Evolutionary conservation across 2,888 invertebrate genomes (phyloP).

Genomic region (Hemithea aestivaria): DNA sequence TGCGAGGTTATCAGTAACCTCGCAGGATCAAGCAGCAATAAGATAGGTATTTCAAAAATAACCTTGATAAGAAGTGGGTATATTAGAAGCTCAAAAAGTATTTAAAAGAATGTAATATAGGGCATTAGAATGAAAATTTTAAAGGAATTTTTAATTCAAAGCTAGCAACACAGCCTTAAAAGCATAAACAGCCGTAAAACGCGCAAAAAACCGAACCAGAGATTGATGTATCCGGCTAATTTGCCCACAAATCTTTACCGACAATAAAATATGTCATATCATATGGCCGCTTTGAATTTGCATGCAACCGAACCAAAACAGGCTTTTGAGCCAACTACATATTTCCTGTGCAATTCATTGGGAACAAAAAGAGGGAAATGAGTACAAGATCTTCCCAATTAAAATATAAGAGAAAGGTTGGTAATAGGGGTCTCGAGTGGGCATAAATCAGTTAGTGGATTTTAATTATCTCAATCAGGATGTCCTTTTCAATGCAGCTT

Average conservation of each 20-base stretch:
- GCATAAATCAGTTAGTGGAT: slow-evolving; percentile 55
- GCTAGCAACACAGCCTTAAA: slow-evolving; percentile 13
- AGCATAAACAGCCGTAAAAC: slow-evolving; percentile 13
- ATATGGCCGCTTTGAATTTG: slow-evolving; percentile 54
- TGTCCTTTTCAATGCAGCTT: slow-evolving; percentile 45
- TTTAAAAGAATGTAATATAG: too few relatives aligned
- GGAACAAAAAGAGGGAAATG: slow-evolving; percentile 58
- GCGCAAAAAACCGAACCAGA: slow-evolving; percentile 34
- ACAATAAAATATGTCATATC: slow-evolving; percentile 76
- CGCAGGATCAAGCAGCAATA: too few relatives aligned
- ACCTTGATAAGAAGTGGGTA: too few relatives aligned
- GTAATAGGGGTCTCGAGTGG: slow-evolving; percentile 62
- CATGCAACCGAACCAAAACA: slow-evolving; percentile 65
- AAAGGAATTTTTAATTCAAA: too few relatives aligned
- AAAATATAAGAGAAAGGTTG: slow-evolving; percentile 58
- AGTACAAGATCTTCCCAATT: slow-evolving; percentile 64
- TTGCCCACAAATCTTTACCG: slow-evolving; percentile 56
- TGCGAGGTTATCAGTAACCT: too few relatives aligned
- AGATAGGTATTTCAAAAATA: too few relatives aligned
- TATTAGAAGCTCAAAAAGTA: too few relatives aligned
- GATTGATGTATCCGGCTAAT: slow-evolving; percentile 78
- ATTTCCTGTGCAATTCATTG: slow-evolving; percentile 62
- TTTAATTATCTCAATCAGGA: slow-evolving; percentile 62
- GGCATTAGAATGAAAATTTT: too few relatives aligned
- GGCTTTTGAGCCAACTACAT: slow-evolving; percentile 54